A percentile compares a stretch with the other conserved stretches of the same genome.
phyloP scores from a whole-genome alignment of 2,113 vertebrate species.

The Semnornis frantzii region DNA sequence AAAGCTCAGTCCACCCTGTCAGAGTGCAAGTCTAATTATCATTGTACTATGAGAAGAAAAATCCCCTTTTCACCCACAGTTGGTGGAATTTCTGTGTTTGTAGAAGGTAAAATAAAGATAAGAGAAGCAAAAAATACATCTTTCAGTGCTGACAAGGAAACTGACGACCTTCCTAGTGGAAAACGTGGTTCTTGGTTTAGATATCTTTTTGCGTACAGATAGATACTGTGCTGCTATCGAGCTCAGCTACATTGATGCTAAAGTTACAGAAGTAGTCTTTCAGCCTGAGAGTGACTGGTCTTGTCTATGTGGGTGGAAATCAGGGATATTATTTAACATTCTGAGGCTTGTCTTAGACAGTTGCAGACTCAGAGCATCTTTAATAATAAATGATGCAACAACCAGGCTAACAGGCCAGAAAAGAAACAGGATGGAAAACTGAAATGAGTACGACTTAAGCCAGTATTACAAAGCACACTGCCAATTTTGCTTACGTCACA shows the following conservation, averaged over 20 bases:
- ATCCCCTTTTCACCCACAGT: not conserved
- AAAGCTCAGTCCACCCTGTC: not conserved
- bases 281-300: not conserved
- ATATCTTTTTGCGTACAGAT: not conserved
- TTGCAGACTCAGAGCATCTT: not conserved
- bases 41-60: not conserved
- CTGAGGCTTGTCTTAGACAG: not conserved
- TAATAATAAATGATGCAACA: not conserved
- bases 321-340: not conserved
- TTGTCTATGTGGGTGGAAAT: not conserved
- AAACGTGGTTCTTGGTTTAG: not conserved
- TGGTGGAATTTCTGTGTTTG: not conserved
- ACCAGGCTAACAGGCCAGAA: not conserved
- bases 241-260: not conserved
- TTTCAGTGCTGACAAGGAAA: not conserved
- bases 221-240: rapidly evolving
- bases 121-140: not conserved
- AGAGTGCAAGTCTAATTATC: not conserved
- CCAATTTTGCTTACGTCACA: not conserved
- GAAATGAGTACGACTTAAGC: not conserved
- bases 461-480: not conserved
- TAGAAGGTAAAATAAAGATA: not conserved
- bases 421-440: not conserved
- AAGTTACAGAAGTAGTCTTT: not conserved
- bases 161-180: not conserved